phyloP scores from a whole-genome alignment of 2,888 invertebrate genomes.

The Cryptocheilus praepositus region DNA sequence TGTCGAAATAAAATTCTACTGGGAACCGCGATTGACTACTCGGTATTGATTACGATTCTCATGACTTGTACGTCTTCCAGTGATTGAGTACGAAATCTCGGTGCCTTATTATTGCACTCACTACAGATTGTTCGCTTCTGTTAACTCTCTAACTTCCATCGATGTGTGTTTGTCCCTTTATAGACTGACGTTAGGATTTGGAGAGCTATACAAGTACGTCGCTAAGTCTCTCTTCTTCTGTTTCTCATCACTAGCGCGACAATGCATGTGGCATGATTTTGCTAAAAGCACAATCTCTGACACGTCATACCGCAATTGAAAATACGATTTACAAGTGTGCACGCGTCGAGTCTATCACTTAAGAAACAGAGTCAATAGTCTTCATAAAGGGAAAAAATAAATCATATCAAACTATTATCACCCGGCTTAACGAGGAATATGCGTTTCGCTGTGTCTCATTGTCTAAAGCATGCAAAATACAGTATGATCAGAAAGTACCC shows the following conservation, averaged over 20 bases:
- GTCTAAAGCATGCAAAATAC: not conserved
- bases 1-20: too few species aligned
- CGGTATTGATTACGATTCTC: too few species aligned
- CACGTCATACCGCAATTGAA: not conserved
- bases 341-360: not conserved
- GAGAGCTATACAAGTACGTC: constrained; percentile 87
- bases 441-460: not conserved
- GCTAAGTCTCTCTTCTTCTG: not conserved
- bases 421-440: too few species aligned
- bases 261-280: constrained; percentile 14
- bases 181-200: constrained; percentile 86
- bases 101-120: too few species aligned
- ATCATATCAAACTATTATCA: not conserved
- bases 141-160: constrained; percentile 4
- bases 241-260: not conserved
- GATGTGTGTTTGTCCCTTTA: constrained; percentile 45
- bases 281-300: not conserved
- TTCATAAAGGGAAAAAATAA: constrained; percentile 7
- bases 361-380: too few species aligned
- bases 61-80: too few species aligned
- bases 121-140: too few species aligned
- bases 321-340: not conserved
- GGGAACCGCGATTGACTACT: too few species aligned
- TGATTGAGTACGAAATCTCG: too few species aligned
- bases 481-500: too few species aligned